phyloP scores from a whole-genome alignment of 64 coral and sea anemone species.

The Cladopsammia gracilis region DNA sequence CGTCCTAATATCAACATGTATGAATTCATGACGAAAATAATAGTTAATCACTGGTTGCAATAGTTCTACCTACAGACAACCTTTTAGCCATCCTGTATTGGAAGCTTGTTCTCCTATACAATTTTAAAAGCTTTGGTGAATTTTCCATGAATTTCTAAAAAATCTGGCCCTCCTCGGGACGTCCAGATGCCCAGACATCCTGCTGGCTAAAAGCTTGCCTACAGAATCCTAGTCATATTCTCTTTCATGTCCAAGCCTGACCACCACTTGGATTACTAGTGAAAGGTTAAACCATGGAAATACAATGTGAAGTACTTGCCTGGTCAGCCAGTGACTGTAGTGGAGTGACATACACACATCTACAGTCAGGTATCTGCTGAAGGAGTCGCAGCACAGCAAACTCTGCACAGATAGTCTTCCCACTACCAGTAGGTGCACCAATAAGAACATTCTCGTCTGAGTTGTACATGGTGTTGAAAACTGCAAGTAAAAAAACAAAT shows the following conservation, averaged over 20 bases:
- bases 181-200: too few species aligned
- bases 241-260: too few species aligned
- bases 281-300: too few species aligned
- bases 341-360: constrained; percentile 98
- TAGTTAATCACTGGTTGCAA: constrained; percentile 45
- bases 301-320: constrained; percentile 29
- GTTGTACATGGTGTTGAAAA: constrained; percentile 97
- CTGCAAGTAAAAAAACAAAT: constrained; percentile 48
- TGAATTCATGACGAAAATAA: constrained; percentile 4
- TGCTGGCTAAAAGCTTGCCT: too few species aligned
- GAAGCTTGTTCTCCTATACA: too few species aligned
- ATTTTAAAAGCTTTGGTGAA: too few species aligned
- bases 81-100: neutral
- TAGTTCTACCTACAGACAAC: neutral
- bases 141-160: too few species aligned
- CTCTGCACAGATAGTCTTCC: constrained; percentile 99
- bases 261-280: too few species aligned
- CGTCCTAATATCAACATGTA: constrained; percentile 45
- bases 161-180: too few species aligned
- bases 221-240: too few species aligned
- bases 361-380: constrained; percentile 74
- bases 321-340: constrained; percentile 96
- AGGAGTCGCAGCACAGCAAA: constrained; percentile 95
- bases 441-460: constrained; percentile 99
- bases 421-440: constrained; percentile 98